phyloP scores from a whole-genome alignment of 2,888 invertebrate species.

The Drosophila mercatorum region DNA sequence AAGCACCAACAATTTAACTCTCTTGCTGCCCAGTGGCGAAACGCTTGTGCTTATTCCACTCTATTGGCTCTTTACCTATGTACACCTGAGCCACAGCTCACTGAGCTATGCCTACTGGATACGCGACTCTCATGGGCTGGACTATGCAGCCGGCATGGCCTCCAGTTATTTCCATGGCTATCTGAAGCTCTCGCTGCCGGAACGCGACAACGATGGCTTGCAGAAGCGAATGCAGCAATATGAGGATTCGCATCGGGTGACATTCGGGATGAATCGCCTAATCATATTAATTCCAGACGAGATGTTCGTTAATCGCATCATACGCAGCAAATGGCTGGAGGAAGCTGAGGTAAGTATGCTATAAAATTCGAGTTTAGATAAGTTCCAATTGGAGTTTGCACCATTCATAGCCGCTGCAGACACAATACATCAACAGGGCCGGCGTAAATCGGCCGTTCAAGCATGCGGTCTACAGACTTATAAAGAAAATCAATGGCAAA shows the following conservation, averaged over 20 bases:
- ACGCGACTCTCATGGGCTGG: conserved; percentile 74
- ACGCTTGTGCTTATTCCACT: conserved; percentile 56
- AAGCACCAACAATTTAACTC: conserved; percentile 19
- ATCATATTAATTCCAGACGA: conserved; percentile 80
- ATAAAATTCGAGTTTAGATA: not conserved
- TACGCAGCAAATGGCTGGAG: conserved; percentile 69
- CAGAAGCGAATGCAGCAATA: conserved; percentile 72
- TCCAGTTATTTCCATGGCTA: conserved; percentile 82
- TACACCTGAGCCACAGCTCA: conserved; percentile 50
- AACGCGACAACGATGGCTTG: conserved; percentile 62
- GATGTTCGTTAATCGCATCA: conserved; percentile 68
- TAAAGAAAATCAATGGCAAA: conserved; percentile 55
- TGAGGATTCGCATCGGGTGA: conserved; percentile 60
- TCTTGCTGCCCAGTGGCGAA: conserved; percentile 34
- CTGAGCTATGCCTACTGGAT: conserved; percentile 73
- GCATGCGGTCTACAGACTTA: conserved; percentile 80
- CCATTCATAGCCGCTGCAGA: conserved; percentile 68
- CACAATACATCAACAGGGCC: conserved; percentile 70
- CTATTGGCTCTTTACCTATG: conserved; percentile 60
- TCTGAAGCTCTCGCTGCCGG: conserved; percentile 74
- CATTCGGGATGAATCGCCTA: conserved; percentile 74
- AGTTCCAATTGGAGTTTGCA: not conserved
- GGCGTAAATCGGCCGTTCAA: conserved; percentile 78
- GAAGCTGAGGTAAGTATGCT: conserved; percentile 55
- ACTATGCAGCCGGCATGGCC: conserved; percentile 83